Conservation (phyloP, 2,113 vertebrate genomes). For the Rhinogobius similis region DNA sequence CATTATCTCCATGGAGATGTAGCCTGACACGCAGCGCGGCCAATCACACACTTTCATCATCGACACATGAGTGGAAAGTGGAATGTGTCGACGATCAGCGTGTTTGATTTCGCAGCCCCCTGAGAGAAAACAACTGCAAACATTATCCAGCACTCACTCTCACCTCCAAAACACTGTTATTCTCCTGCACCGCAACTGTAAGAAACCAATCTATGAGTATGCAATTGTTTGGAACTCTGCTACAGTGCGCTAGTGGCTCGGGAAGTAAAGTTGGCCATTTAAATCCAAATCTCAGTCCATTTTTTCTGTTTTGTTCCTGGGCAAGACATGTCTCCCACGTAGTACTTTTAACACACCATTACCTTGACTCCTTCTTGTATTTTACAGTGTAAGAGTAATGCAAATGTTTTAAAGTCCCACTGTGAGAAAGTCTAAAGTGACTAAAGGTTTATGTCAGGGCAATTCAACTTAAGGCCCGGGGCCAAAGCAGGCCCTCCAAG, state of each 20-base stretch:
- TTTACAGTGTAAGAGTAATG: no score
- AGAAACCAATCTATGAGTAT: background rate
- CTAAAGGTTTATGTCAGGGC: no score
- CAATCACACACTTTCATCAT: slow-evolving; percentile 53
- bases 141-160: background rate
- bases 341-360: no score
- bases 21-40: slow-evolving; percentile 46
- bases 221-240: background rate
- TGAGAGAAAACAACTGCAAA: background rate
- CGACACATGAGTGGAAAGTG: slow-evolving; percentile 26
- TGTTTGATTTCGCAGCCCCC: background rate
- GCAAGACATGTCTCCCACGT: background rate
- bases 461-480: no score
- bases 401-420: no score
- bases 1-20: slow-evolving; percentile 48
- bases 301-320: background rate
- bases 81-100: background rate
- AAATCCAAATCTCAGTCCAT: background rate
- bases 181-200: background rate
- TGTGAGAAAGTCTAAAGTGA: no score
- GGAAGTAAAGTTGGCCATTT: background rate
- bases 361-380: no score
- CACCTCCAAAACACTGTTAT: background rate
- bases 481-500: no score
- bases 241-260: background rate